These are phyloP conservation scores for Amblyopsis hoosieri DNA, from an alignment of 2,797 vertebrate genomes.

Conservation along the genomic window DNA sequence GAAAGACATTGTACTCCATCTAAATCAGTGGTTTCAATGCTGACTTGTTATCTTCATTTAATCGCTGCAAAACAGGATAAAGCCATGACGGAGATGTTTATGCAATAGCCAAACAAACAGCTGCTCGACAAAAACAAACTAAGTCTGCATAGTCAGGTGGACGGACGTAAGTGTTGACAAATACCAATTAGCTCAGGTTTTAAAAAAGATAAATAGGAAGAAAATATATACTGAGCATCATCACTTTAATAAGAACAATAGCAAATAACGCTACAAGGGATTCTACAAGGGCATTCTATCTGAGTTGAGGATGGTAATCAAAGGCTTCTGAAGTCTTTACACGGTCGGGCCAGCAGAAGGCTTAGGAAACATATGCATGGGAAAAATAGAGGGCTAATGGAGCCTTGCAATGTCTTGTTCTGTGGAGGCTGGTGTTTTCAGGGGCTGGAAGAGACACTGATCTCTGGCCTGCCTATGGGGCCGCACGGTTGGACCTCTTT, in stretches of 20 bases:
- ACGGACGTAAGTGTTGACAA: slow-evolving; percentile 38
- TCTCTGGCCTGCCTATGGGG: slow-evolving; percentile 65
- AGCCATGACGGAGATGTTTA: slow-evolving; percentile 43
- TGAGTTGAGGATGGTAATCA: slow-evolving; percentile 38
- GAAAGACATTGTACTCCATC: too few relatives aligned
- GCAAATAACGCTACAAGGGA: slow-evolving; percentile 68
- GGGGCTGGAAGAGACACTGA: slow-evolving; percentile 29
- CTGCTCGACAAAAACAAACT: slow-evolving; percentile 51
- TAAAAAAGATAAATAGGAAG: slow-evolving; percentile 60
- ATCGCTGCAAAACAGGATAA: neutral
- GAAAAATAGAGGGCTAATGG: slow-evolving; percentile 24
- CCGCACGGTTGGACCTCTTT: slow-evolving; percentile 84
- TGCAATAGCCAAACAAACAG: slow-evolving; percentile 53
- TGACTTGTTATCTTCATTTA: too few relatives aligned
- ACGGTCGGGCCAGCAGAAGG: slow-evolving; percentile 34
- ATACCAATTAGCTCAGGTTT: slow-evolving; percentile 49
- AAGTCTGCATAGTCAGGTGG: slow-evolving; percentile 43
- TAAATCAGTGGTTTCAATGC: too few relatives aligned
- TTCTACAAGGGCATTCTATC: slow-evolving; percentile 53
- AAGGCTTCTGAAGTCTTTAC: slow-evolving; percentile 38
- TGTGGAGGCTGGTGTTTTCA: slow-evolving; percentile 38
- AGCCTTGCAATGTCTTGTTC: slow-evolving; percentile 48
- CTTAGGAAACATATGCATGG: slow-evolving; percentile 41
- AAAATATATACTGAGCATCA: slow-evolving; percentile 39
- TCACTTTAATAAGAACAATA: slow-evolving; percentile 74